phyloP scores from a whole-genome alignment of 2,113 vertebrate species.

The Tretioscincus oriximinensis region DNA sequence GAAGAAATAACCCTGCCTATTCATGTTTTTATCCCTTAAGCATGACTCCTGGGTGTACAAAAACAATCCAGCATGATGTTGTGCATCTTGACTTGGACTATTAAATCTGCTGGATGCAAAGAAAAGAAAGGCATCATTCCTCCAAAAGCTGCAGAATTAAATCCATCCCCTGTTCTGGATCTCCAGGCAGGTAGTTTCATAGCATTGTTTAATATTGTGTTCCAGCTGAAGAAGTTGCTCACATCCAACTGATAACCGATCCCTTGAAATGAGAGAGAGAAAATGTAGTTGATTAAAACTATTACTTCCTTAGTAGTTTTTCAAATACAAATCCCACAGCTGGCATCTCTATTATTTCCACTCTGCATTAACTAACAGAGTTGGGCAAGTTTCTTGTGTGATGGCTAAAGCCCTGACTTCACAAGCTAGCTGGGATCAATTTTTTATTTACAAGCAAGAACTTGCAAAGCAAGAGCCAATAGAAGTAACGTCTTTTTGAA shows the following conservation, averaged over 20 bases:
- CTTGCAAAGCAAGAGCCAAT: no score
- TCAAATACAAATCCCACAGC: neutral
- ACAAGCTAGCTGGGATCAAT: no score
- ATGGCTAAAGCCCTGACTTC: no score
- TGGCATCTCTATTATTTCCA: no score
- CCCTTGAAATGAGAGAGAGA: constrained; percentile 64
- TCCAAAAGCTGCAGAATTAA: constrained; percentile 42
- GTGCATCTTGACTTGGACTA: neutral
- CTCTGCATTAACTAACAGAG: no score
- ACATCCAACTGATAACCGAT: constrained; percentile 79
- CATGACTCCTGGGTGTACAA: neutral
- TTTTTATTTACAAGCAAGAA: no score
- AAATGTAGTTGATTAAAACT: neutral
- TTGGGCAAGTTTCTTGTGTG: no score
- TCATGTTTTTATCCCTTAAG: neutral
- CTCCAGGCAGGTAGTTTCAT: constrained; percentile 51
- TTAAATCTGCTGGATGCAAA: neutral
- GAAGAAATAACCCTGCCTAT: neutral
- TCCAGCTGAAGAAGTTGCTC: constrained; percentile 80
- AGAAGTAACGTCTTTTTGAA: no score
- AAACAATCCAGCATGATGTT: neutral
- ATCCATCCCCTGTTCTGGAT: constrained; percentile 63
- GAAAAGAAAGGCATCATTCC: fast-evolving
- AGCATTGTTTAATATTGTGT: constrained; percentile 75
- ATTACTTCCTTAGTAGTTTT: neutral